Evolutionary conservation across 2,797 vertebrate species (phyloP).

Genomic region (Pteropus rufus): DNA sequence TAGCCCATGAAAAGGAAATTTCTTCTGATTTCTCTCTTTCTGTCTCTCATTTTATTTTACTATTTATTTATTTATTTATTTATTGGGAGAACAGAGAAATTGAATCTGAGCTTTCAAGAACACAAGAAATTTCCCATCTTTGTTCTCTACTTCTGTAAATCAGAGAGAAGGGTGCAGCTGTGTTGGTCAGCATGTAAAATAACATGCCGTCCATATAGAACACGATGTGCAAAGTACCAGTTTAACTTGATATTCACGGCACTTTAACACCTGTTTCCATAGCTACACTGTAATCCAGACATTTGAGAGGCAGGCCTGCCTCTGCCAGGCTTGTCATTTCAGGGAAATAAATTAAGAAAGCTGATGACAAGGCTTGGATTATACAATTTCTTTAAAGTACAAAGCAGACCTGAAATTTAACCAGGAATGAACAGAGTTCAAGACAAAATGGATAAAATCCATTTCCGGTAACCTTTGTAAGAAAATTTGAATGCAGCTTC

Average conservation of each 20-base stretch:
- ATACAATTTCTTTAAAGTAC: slow-evolving; percentile 83
- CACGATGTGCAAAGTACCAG: slow-evolving; percentile 81
- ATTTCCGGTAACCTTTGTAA: slow-evolving; percentile 80
- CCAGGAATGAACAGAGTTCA: slow-evolving; percentile 66
- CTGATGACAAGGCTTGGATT: slow-evolving; percentile 83
- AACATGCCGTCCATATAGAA: slow-evolving; percentile 78
- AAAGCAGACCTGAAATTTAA: slow-evolving; percentile 80
- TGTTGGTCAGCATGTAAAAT: slow-evolving; percentile 82
- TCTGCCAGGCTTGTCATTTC: slow-evolving; percentile 86
- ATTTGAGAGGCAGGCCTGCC: slow-evolving; percentile 83
- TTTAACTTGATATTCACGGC: slow-evolving; percentile 86
- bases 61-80: background rate
- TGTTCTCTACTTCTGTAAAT: slow-evolving; percentile 66
- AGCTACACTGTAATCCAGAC: slow-evolving; percentile 87
- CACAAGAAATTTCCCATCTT: background rate
- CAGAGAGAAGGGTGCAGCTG: slow-evolving; percentile 69
- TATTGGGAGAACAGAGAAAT: background rate
- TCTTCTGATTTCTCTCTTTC: background rate
- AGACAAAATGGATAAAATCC: slow-evolving; percentile 75
- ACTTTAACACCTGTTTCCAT: slow-evolving; percentile 90
- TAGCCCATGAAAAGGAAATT: background rate
- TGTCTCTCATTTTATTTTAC: background rate
- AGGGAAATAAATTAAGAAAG: slow-evolving; percentile 87
- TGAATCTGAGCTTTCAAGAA: background rate
- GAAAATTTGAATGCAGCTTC: slow-evolving; percentile 69